A percentile compares a stretch with the other conserved stretches of the same genome.
These are phyloP conservation scores for Empidonax alnorum DNA, from an alignment of 2,113 vertebrate genomes.

Conservation along the genomic window DNA sequence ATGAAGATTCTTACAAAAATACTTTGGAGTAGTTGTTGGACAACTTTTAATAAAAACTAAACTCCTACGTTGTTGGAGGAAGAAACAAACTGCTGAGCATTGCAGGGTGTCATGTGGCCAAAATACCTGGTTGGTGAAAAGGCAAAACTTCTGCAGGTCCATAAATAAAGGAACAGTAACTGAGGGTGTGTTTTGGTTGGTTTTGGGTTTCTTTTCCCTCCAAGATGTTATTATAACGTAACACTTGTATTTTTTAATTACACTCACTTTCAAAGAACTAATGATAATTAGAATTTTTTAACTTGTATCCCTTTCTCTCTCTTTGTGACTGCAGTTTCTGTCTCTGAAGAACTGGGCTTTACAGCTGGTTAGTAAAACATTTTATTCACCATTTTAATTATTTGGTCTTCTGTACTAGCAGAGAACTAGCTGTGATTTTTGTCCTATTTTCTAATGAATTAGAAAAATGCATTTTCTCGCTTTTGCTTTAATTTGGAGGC, in stretches of 20 bases:
- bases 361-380: constrained; percentile 86
- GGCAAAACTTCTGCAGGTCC: neutral
- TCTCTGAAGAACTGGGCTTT: constrained; percentile 95
- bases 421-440: neutral
- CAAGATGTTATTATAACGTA: neutral
- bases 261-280: neutral
- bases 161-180: neutral
- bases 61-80: fast-evolving
- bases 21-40: neutral
- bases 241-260: neutral
- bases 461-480: neutral
- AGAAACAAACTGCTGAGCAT: neutral
- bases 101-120: neutral
- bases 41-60: neutral
- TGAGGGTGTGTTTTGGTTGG: neutral
- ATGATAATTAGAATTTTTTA: neutral
- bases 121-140: neutral
- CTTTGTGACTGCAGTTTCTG: constrained; percentile 83
- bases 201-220: no score
- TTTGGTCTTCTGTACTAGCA: neutral
- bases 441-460: neutral
- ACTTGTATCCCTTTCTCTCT: neutral
- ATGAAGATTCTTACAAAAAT: neutral
- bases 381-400: neutral
- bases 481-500: neutral